Conservation (phyloP, 2,113 vertebrate genomes). For the Echinops telfairi region DNA sequence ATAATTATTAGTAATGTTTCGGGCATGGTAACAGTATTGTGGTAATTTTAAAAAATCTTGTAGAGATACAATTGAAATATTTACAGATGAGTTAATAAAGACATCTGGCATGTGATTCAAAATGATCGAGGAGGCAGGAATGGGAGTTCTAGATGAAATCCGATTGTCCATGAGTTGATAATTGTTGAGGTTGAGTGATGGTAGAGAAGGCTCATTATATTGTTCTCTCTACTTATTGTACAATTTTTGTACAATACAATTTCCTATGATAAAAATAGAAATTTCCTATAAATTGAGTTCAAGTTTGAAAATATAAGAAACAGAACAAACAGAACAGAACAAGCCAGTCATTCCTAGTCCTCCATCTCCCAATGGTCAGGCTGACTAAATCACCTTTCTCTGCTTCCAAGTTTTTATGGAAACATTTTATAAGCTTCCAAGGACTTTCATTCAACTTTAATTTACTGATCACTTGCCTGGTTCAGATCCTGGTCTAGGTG, state of each 20-base stretch:
- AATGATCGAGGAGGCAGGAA: background rate
- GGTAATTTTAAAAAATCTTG: background rate
- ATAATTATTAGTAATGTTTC: background rate
- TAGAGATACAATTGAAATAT: background rate
- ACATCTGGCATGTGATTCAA: background rate
- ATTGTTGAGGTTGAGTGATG: background rate
- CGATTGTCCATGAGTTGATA: background rate
- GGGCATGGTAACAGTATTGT: background rate
- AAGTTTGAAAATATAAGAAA: background rate
- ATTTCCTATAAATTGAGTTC: slow-evolving; percentile 35
- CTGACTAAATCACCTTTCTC: too few species aligned
- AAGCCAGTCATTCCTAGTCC: background rate
- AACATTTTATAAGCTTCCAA: background rate
- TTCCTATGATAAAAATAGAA: slow-evolving; percentile 27
- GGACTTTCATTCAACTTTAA: background rate
- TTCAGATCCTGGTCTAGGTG: background rate
- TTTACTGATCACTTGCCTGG: background rate
- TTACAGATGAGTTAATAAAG: background rate
- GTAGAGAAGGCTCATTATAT: background rate
- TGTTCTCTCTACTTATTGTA: background rate
- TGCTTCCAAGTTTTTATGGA: background rate
- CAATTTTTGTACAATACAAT: background rate
- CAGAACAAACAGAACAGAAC: background rate
- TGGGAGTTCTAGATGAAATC: background rate
- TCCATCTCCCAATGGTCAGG: background rate